Percentiles rank a stretch among this genome's conserved stretches.
Conservation (phyloP, 2,888 invertebrate species). For the Apantesis nais region DNA sequence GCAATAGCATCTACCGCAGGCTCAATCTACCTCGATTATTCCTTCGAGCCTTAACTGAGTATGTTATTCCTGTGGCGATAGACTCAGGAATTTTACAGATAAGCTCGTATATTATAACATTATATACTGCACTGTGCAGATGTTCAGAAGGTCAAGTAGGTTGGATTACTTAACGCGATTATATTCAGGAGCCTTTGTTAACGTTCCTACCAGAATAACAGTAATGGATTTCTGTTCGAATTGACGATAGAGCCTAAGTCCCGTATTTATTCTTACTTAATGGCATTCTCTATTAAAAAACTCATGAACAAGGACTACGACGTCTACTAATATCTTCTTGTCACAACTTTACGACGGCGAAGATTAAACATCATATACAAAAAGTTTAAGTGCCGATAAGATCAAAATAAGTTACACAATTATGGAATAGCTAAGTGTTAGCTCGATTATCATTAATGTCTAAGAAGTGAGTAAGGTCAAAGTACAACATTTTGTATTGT, state of each 20-base stretch:
- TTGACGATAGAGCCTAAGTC: constrained; percentile 64
- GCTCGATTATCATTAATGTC: constrained; percentile 56
- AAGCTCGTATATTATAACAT: constrained; percentile 17
- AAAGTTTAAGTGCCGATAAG: constrained; percentile 57
- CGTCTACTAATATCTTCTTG: constrained; percentile 75
- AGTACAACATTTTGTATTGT: constrained; percentile 17
- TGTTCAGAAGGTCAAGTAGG: constrained; percentile 25
- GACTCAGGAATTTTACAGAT: constrained; percentile 45
- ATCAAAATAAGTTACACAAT: constrained; percentile 59
- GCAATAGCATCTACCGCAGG: constrained; percentile 64
- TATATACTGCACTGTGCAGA: background rate
- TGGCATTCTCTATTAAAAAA: constrained; percentile 77
- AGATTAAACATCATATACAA: constrained; percentile 55
- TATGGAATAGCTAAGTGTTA: constrained; percentile 53
- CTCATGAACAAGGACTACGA: constrained; percentile 79
- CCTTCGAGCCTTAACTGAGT: constrained; percentile 58
- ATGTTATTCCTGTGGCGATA: constrained; percentile 46
- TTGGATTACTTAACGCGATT: constrained; percentile 47
- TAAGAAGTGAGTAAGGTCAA: constrained; percentile 14
- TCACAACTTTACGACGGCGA: constrained; percentile 71
- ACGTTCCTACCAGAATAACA: constrained; percentile 44
- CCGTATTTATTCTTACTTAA: constrained; percentile 63
- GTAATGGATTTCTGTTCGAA: constrained; percentile 42
- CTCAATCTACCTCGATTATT: constrained; percentile 65
- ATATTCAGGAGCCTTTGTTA: constrained; percentile 49